phyloP scores from a whole-genome alignment of 2,113 vertebrate genomes.

The Pelusios castaneus region DNA sequence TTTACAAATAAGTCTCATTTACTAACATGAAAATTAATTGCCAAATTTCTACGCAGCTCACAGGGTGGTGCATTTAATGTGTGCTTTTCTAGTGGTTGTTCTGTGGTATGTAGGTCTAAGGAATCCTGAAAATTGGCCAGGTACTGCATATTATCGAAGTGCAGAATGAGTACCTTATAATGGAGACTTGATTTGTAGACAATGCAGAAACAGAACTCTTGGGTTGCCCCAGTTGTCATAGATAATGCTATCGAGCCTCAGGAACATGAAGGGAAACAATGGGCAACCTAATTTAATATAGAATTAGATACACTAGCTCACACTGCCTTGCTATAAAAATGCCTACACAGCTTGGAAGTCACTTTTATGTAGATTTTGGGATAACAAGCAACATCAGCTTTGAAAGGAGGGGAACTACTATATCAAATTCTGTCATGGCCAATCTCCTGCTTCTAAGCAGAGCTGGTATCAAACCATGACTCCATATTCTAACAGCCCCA shows the following conservation, averaged over 20 bases:
- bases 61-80: neutral
- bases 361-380: neutral
- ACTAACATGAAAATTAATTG: neutral
- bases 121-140: neutral
- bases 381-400: neutral
- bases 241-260: neutral
- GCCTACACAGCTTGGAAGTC: neutral
- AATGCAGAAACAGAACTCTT: neutral
- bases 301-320: neutral
- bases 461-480: neutral
- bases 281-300: neutral
- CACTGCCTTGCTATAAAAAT: neutral
- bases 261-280: neutral
- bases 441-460: neutral
- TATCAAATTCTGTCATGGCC: neutral
- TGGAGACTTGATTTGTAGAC: neutral
- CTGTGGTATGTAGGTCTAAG: neutral
- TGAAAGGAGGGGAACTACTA: neutral
- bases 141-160: accelerated
- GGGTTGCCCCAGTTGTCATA: neutral
- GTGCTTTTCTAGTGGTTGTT: accelerated
- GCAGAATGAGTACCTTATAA: accelerated
- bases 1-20: neutral
- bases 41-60: neutral
- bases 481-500: neutral